These are phyloP conservation scores for Mnemiopsis leidyi DNA, from an alignment of 37 sponge, comb jelly and placozoan genomes.

Conservation along the genomic window DNA sequence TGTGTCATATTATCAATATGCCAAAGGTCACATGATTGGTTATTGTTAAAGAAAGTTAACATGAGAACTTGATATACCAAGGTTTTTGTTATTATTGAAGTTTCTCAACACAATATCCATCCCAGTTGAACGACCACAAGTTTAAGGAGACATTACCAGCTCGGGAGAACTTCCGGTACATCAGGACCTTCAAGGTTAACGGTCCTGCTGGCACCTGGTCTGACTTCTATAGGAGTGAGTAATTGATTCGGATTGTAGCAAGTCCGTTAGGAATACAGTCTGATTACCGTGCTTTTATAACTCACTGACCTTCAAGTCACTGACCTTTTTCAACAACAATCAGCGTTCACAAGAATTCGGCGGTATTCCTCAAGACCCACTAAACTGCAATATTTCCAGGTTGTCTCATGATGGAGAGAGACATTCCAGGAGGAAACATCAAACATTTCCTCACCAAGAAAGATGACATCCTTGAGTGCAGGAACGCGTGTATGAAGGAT, in stretches of 20 bases:
- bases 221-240: conserved; percentile 3
- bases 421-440: neutral
- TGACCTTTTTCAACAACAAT: too few relatives aligned
- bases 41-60: too few relatives aligned
- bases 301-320: too few relatives aligned
- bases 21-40: too few relatives aligned
- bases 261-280: too few relatives aligned
- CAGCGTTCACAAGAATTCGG: too few relatives aligned
- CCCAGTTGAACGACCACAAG: neutral
- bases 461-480: neutral
- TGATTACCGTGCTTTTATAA: too few relatives aligned
- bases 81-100: too few relatives aligned
- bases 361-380: too few relatives aligned
- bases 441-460: neutral
- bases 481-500: neutral
- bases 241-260: neutral
- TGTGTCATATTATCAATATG: too few relatives aligned
- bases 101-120: too few relatives aligned
- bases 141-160: neutral
- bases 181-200: neutral
- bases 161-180: neutral
- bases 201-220: conserved; percentile 3
- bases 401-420: conserved; percentile 29
- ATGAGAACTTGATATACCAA: too few relatives aligned
- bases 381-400: conserved; percentile 7